Evolutionary conservation across 2,113 vertebrate genomes (phyloP).

Genomic region (Camelus dromedarius): DNA sequence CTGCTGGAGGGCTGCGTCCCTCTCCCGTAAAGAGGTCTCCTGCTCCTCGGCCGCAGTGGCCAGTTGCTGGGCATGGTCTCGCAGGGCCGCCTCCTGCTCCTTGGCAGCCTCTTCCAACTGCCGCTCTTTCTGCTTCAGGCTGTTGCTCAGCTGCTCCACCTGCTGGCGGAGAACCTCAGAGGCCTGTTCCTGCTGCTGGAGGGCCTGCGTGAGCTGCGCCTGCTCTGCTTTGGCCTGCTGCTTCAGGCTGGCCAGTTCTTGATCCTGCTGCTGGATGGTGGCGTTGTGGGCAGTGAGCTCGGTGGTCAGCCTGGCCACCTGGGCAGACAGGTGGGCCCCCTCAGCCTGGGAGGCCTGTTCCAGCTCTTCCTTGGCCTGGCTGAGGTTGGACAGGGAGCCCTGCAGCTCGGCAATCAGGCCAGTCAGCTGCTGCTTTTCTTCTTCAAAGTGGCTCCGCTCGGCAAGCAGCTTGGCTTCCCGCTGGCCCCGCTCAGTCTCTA

Average conservation of each 20-base stretch:
- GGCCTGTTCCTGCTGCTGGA: conserved; percentile 78
- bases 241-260: conserved; percentile 81
- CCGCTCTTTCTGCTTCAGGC: conserved; percentile 79
- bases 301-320: conserved; percentile 85
- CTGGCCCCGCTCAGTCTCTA: conserved; percentile 85
- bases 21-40: conserved; percentile 75
- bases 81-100: conserved; percentile 54
- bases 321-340: conserved; percentile 77
- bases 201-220: conserved; percentile 64
- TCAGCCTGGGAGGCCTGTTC: conserved; percentile 84
- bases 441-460: conserved; percentile 80
- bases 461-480: conserved; percentile 77
- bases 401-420: conserved; percentile 85
- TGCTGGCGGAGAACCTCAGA: conserved; percentile 77
- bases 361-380: conserved; percentile 84
- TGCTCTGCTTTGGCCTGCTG: conserved; percentile 82
- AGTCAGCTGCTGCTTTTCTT: conserved; percentile 87
- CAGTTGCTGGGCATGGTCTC: conserved; percentile 58
- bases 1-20: conserved; percentile 79
- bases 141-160: conserved; percentile 81
- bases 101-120: conserved; percentile 58
- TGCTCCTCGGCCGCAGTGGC: conserved; percentile 49
- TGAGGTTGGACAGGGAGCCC: conserved; percentile 83
- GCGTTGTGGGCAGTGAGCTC: conserved; percentile 84
- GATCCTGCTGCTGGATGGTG: conserved; percentile 85